A percentile compares a stretch with the other conserved stretches of the same genome.
These are phyloP conservation scores for Crotalus viridis DNA, from an alignment of 2,113 vertebrate genomes.

Conservation along the genomic window DNA sequence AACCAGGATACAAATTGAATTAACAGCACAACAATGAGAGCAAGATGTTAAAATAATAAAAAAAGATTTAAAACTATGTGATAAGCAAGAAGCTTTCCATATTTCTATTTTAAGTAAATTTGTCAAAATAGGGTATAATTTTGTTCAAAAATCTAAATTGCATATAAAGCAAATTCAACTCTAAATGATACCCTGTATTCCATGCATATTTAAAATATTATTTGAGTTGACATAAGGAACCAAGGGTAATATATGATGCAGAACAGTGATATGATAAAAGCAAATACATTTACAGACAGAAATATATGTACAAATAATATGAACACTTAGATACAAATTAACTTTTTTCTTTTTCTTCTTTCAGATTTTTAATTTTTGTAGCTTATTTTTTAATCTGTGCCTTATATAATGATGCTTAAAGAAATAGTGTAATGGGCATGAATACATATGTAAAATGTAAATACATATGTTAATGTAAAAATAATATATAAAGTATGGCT, in stretches of 20 bases:
- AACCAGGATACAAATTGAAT: not conserved
- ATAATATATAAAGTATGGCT: not conserved
- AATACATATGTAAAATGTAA: not conserved
- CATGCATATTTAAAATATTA: not conserved
- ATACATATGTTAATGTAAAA: not conserved
- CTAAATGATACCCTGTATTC: not conserved
- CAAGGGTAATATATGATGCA: not conserved
- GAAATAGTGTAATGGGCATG: not conserved
- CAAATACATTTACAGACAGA: not conserved
- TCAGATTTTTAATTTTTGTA: not conserved
- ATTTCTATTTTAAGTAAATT: not conserved
- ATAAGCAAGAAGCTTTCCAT: constrained; percentile 3
- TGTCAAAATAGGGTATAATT: not conserved
- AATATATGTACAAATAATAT: not conserved
- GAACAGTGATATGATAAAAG: not conserved
- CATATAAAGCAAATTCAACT: constrained; percentile 11
- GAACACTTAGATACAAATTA: not conserved
- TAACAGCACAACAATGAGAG: not conserved
- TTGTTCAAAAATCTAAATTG: constrained; percentile 8
- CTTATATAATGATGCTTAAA: not conserved
- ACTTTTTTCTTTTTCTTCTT: not conserved
- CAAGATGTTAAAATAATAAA: not conserved
- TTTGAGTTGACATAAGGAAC: not conserved
- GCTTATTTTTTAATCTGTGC: not conserved
- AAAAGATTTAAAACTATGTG: not conserved